Evolutionary conservation across 2,797 vertebrate species (phyloP), one percentile per base, ranked within the genome.

Genomic region (Oreochromis grahami): DNA sequence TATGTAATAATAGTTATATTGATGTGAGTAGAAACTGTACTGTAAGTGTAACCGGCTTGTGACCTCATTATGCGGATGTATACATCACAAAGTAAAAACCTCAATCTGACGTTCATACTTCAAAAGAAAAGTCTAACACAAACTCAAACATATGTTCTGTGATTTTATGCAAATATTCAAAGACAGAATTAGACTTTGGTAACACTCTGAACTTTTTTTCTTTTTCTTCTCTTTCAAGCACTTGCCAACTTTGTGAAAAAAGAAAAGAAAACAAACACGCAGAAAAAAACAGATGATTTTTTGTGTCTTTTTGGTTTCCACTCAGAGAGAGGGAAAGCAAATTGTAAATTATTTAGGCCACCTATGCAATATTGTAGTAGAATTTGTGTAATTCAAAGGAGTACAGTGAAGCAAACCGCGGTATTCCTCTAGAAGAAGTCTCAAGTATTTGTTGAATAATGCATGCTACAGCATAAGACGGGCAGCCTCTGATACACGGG

Each of bases 401-500:
- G 93, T 87, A 89, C 68, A 58, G 88, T 82, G 82, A 92, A 81
- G 81, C 87, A 91, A 92, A 92, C 87, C 78, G 45, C 50, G 50
- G 90, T 77, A 88, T 93, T 91, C 85, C 74, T 86, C 86, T 17
- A 12, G 86, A 94, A 86, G 86, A 92, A 91, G 88, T 89, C 86
- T 79, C 86, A 85, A 95, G 94, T 92, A 92, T 91, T 90, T 89
- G 88, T 86, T 97, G 91, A 96, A 96, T 97, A 95, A 96, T 96
- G 94, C 45, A 96, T 95, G 91, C 79, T 78, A 83, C 87, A 89
- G 89, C 92, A 90, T 82, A 93, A 95, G 92, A 95, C 81, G 72
- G 93, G 85, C 93, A 93, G 93, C 91, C 87, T 77, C 91, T 88
- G 93, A 95, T 93, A 95, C 91, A 92, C 86, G 87, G 82, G 85